A percentile compares a stretch with the other conserved stretches of the same genome.
These are phyloP conservation scores for Acanthococcus lagerstroemiae DNA, from an alignment of 2,888 invertebrate genomes.

Conservation along the genomic window DNA sequence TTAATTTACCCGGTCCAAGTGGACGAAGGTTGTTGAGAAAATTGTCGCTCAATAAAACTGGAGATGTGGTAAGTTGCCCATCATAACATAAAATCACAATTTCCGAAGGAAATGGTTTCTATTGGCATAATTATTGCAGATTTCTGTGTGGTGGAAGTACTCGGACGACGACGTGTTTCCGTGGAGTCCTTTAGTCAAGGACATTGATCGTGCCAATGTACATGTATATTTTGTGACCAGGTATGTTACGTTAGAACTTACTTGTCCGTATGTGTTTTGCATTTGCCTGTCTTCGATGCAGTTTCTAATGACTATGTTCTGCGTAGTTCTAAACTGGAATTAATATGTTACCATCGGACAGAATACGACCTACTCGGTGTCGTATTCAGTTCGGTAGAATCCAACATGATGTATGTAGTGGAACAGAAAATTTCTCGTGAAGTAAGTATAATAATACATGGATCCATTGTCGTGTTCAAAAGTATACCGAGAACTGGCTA, in stretches of 20 bases:
- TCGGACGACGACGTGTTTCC: slow-evolving; percentile 80
- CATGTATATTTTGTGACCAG: slow-evolving; percentile 66
- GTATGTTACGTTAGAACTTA: slow-evolving; percentile 45
- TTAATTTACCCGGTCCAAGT: slow-evolving; percentile 48
- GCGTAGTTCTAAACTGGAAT: slow-evolving; percentile 57
- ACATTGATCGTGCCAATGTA: slow-evolving; percentile 80
- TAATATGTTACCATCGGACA: slow-evolving; percentile 70
- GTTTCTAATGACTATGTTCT: too few species aligned
- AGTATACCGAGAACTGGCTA: neutral
- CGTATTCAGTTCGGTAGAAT: slow-evolving; percentile 59
- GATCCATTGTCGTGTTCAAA: neutral
- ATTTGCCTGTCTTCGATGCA: too few species aligned
- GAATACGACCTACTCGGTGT: slow-evolving; percentile 81
- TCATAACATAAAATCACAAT: neutral
- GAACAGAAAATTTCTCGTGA: slow-evolving; percentile 63
- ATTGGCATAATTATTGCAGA: slow-evolving; percentile 38
- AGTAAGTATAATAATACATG: slow-evolving; percentile 35
- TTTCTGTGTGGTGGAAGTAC: slow-evolving; percentile 77
- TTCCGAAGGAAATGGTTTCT: too few species aligned
- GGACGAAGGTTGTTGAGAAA: slow-evolving; percentile 49
- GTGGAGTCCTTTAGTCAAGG: slow-evolving; percentile 75
- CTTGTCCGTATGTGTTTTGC: slow-evolving; percentile 2
- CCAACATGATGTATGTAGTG: slow-evolving; percentile 62
- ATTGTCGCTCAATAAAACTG: slow-evolving; percentile 46
- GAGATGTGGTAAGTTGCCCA: slow-evolving; percentile 44